Conservation (phyloP, 2,113 vertebrate species). For the Myotis davidii region DNA sequence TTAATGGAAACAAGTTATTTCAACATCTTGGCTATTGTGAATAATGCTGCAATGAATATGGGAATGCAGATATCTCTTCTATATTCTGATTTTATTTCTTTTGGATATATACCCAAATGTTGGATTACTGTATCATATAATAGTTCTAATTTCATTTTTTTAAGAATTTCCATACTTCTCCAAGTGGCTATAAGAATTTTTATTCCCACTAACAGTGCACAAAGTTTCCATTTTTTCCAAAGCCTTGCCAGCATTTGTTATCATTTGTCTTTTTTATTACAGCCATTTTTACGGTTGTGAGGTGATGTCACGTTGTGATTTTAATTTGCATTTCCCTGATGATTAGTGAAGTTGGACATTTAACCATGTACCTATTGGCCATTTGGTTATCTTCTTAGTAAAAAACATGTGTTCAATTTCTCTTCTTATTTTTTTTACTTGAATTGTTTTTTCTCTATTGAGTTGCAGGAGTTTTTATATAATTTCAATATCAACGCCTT, state of each 20-base stretch:
- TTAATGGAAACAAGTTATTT: too few species aligned
- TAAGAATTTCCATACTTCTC: neutral
- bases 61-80: neutral
- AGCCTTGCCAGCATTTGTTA: neutral
- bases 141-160: neutral
- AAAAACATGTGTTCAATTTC: too few species aligned
- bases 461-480: too few species aligned
- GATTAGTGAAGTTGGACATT: neutral
- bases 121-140: neutral
- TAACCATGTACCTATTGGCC: neutral
- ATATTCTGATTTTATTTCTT: neutral
- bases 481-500: too few species aligned
- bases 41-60: neutral
- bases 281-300: neutral
- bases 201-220: neutral
- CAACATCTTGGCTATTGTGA: neutral
- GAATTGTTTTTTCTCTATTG: too few species aligned
- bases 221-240: neutral
- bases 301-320: neutral
- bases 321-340: neutral
- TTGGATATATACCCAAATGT: neutral
- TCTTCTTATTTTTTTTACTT: too few species aligned
- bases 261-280: too few species aligned
- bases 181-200: neutral
- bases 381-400: neutral